phyloP scores from a whole-genome alignment of 2,113 vertebrate genomes.

The Anhinga anhinga region DNA sequence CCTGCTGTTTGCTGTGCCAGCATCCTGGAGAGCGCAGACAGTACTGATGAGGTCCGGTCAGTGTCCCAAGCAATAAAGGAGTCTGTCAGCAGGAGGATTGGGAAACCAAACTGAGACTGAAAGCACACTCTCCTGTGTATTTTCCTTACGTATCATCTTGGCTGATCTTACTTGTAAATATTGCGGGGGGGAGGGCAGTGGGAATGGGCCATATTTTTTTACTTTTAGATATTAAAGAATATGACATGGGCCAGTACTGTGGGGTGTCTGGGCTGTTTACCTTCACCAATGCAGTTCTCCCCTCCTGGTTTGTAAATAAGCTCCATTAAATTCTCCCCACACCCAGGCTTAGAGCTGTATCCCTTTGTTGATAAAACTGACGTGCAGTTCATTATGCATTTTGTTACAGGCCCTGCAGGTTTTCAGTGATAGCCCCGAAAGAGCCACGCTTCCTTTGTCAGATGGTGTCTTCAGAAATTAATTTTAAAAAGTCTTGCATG shows the following conservation, averaged over 20 bases:
- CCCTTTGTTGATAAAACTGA: background rate
- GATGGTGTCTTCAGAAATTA: background rate
- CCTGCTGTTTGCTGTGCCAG: background rate
- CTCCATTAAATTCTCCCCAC: background rate
- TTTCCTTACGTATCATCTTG: constrained; percentile 37
- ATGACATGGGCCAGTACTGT: constrained; percentile 74
- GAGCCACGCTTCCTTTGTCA: background rate
- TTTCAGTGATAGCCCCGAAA: background rate
- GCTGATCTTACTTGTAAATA: constrained; percentile 66
- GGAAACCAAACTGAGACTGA: constrained; percentile 23
- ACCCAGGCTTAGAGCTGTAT: constrained; percentile 38
- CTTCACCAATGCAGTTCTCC: constrained; percentile 53
- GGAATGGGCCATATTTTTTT: constrained; percentile 73
- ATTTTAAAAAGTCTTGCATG: background rate
- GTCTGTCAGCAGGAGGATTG: constrained; percentile 14
- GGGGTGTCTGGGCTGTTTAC: constrained; percentile 70
- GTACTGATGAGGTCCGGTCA: background rate
- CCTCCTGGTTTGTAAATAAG: constrained; percentile 64
- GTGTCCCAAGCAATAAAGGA: constrained; percentile 54
- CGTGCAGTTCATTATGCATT: background rate
- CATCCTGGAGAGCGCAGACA: background rate
- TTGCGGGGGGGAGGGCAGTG: background rate
- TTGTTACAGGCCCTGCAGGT: background rate
- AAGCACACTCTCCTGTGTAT: constrained; percentile 26
- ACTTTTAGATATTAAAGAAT: constrained; percentile 69